Conservation (phyloP, 1,140 invertebrate genomes). For the Capitella teleta region DNA sequence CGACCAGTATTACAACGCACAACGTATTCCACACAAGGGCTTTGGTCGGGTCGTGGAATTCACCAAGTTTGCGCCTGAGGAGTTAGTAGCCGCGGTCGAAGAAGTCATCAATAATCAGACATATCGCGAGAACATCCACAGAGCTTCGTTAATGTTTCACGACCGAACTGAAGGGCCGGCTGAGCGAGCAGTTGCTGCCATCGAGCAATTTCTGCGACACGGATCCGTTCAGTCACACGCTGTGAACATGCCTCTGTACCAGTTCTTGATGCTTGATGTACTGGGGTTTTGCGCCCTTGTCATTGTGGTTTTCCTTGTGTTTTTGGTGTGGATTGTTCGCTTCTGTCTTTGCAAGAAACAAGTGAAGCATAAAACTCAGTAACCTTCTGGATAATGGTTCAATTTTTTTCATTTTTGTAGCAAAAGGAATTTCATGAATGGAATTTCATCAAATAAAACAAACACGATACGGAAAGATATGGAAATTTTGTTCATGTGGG, state of each 20-base stretch:
- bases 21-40: conserved; percentile 28
- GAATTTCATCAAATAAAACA: neutral
- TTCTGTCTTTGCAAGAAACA: neutral
- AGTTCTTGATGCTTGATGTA: conserved; percentile 22
- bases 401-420: neutral
- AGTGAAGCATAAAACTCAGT: neutral
- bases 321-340: conserved; percentile 4
- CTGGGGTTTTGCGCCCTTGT: too few species aligned
- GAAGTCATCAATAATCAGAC: neutral
- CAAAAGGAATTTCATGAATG: neutral
- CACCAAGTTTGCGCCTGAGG: neutral
- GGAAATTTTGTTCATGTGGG: too few species aligned
- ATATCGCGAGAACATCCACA: neutral
- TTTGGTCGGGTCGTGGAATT: conserved; percentile 1
- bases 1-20: conserved; percentile 29
- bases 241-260: conserved; percentile 19
- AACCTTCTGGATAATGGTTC: neutral
- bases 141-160: conserved; percentile 4
- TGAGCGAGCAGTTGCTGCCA: conserved; percentile 1
- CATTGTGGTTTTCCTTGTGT: conserved; percentile 2
- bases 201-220: conserved; percentile 8
- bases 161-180: neutral
- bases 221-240: conserved; percentile 15
- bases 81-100: conserved; percentile 2
- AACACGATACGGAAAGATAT: too few species aligned